Evolutionary conservation across 2,113 vertebrate species (phyloP).

Genomic region (Heloderma charlesbogerti): DNA sequence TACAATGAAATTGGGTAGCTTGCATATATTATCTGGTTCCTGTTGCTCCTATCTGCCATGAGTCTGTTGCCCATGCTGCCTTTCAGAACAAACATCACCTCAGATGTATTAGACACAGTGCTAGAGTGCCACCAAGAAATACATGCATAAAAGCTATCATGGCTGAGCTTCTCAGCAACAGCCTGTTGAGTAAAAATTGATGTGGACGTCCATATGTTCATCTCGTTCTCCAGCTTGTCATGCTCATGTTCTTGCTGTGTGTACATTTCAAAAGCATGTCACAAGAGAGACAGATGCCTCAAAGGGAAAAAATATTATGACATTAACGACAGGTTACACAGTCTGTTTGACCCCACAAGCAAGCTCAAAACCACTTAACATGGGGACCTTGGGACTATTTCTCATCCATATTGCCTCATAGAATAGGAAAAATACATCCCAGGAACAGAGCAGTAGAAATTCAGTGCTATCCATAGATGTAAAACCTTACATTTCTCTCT

Average conservation of each 20-base stretch:
- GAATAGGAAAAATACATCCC: slow-evolving; percentile 33
- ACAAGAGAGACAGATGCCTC: slow-evolving; percentile 32
- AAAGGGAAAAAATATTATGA: slow-evolving; percentile 36
- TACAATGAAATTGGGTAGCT: background rate
- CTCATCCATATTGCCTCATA: slow-evolving; percentile 36
- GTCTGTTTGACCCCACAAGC: slow-evolving; percentile 35
- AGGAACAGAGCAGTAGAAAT: background rate
- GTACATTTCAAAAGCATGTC: slow-evolving; percentile 34
- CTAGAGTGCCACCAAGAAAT: background rate
- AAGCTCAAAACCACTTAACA: background rate
- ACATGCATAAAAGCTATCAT: background rate
- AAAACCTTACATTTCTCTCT: slow-evolving; percentile 6
- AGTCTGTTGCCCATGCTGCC: background rate
- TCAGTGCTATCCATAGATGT: background rate
- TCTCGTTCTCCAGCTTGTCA: slow-evolving; percentile 34
- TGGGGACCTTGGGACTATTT: background rate
- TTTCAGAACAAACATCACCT: background rate
- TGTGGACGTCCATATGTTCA: slow-evolving; percentile 27
- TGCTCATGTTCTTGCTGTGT: slow-evolving; percentile 29
- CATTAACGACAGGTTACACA: slow-evolving; percentile 30
- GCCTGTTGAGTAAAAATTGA: background rate
- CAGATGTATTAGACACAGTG: background rate
- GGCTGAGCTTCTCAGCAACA: background rate
- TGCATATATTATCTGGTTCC: background rate
- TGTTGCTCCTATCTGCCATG: background rate